A percentile compares a stretch with the other conserved stretches of the same genome.
Evolutionary conservation across 2,888 invertebrate species (phyloP).

Genomic region (Phyllotreta cruciferae): DNA sequence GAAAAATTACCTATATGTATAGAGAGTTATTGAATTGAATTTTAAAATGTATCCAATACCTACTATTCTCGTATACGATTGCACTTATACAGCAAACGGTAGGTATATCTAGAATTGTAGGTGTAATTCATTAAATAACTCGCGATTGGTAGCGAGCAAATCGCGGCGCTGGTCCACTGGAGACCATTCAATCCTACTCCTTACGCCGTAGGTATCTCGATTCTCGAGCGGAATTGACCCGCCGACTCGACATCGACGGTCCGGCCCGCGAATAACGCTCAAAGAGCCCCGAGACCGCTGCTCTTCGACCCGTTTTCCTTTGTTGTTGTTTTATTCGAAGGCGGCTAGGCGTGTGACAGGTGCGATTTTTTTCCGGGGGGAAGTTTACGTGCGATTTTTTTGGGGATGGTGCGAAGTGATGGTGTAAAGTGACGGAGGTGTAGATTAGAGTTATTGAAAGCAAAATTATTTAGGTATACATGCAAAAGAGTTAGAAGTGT

Average conservation of each 20-base stretch:
- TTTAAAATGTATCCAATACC: too few relatives aligned
- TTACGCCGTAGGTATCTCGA: constrained; percentile 12
- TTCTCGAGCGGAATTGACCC: too few relatives aligned
- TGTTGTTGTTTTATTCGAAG: constrained; percentile 27
- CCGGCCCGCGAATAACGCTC: constrained; percentile 23
- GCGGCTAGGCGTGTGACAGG: constrained; percentile 25
- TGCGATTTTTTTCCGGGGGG: constrained; percentile 17
- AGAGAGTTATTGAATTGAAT: too few relatives aligned
- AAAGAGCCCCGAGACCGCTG: not conserved
- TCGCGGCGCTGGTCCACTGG: constrained; percentile 12
- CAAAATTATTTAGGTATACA: too few relatives aligned
- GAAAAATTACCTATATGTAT: too few relatives aligned
- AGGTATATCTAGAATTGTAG: constrained; percentile 13
- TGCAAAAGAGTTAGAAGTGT: too few relatives aligned
- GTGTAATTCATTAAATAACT: constrained; percentile 11
- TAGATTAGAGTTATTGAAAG: too few relatives aligned
- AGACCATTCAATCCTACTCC: constrained; percentile 26
- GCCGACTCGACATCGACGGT: constrained; percentile 13
- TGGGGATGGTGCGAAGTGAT: not conserved
- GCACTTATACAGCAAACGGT: too few relatives aligned
- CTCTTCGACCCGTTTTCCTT: constrained; percentile 23
- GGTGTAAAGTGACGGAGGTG: too few relatives aligned
- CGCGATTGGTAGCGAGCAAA: constrained; percentile 11
- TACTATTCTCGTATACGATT: too few relatives aligned
- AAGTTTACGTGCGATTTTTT: constrained; percentile 10